Conservation (phyloP, 2,888 invertebrate species). For the Meta bourneti region DNA sequence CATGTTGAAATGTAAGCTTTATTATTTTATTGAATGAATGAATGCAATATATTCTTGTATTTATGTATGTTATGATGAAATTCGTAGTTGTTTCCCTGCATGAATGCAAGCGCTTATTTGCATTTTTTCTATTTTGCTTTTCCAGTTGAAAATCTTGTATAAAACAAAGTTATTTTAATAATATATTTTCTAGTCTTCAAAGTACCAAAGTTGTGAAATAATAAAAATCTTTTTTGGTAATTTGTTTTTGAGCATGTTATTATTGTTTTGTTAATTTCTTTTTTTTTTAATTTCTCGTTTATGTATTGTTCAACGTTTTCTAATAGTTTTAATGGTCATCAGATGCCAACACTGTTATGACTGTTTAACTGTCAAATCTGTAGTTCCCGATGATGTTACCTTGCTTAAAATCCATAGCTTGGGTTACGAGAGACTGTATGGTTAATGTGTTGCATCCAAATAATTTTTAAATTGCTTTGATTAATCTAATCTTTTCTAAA, state of each 20-base stretch:
- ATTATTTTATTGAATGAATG: slow-evolving; percentile 29
- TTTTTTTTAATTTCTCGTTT: slow-evolving; percentile 9
- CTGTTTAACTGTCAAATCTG: slow-evolving; percentile 61
- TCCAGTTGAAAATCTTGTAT: slow-evolving; percentile 55
- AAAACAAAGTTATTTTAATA: slow-evolving; percentile 72
- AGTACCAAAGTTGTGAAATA: slow-evolving; percentile 76
- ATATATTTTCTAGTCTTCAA: slow-evolving; percentile 70
- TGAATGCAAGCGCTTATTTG: slow-evolving; percentile 57
- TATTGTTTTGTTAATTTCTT: slow-evolving; percentile 37
- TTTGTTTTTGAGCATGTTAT: slow-evolving; percentile 51
- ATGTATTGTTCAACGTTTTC: background rate
- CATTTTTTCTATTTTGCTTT: slow-evolving; percentile 58
- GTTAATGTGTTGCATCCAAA: slow-evolving; percentile 8
- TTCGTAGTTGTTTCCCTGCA: slow-evolving; percentile 32
- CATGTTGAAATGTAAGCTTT: slow-evolving; percentile 58
- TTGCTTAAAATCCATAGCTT: slow-evolving; percentile 23
- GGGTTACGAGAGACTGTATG: slow-evolving; percentile 36
- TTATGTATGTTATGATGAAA: slow-evolving; percentile 52
- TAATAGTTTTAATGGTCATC: slow-evolving; percentile 75
- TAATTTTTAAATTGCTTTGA: background rate
- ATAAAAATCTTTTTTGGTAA: slow-evolving; percentile 63
- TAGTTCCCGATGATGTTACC: slow-evolving; percentile 34
- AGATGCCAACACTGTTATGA: slow-evolving; percentile 64
- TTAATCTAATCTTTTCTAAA: background rate
- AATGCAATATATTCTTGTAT: slow-evolving; percentile 71